These are phyloP conservation scores for Cettia cetti DNA, from an alignment of 2,113 vertebrate species.

Conservation along the genomic window DNA sequence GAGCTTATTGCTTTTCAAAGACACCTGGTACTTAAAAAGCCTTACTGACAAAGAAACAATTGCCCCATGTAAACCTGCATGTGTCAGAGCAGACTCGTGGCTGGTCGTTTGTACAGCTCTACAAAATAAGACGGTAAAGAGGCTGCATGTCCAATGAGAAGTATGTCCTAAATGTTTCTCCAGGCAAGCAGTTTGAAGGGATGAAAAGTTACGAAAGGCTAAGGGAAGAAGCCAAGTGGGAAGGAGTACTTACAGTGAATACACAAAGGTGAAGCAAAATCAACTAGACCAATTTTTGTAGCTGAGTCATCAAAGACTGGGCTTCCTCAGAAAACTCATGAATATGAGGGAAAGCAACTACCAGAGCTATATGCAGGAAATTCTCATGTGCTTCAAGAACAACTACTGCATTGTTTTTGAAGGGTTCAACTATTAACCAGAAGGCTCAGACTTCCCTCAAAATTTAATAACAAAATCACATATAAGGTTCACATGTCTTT, in stretches of 20 bases:
- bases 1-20: neutral
- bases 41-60: neutral
- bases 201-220: neutral
- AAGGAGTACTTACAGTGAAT: neutral
- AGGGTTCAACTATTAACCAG: neutral
- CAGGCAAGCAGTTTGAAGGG: neutral
- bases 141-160: neutral
- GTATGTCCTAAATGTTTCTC: neutral
- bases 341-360: neutral
- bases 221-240: neutral
- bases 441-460: neutral
- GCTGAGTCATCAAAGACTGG: neutral
- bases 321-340: neutral
- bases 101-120: no score
- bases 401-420: neutral
- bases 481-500: neutral
- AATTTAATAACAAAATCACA: neutral
- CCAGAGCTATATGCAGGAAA: neutral
- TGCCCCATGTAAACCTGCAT: fast-evolving
- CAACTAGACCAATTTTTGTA: neutral
- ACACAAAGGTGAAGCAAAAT: neutral
- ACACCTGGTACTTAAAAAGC: neutral
- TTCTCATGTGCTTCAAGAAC: neutral
- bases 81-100: neutral
- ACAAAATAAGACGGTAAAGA: neutral